phyloP scores from a whole-genome alignment of 2,797 vertebrate species.

The Acestrorhynchus altus region DNA sequence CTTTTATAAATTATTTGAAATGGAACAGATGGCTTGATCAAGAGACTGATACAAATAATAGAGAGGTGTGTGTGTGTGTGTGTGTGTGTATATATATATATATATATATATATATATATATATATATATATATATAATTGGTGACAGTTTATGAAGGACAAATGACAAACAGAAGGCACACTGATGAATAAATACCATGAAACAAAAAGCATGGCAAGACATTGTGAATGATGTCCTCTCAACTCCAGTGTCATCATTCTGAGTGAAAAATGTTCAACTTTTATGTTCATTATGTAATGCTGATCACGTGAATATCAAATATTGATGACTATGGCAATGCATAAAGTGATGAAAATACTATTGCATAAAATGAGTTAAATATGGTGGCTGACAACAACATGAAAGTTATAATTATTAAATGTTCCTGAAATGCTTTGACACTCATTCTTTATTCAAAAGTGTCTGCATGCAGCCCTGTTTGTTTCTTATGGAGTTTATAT shows the following conservation, averaged over 20 bases:
- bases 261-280: slow-evolving; percentile 51
- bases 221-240: slow-evolving; percentile 65
- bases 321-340: slow-evolving; percentile 59
- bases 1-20: slow-evolving; percentile 64
- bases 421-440: slow-evolving; percentile 56
- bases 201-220: slow-evolving; percentile 56
- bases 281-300: slow-evolving; percentile 65
- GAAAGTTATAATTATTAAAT: slow-evolving; percentile 71
- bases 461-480: background rate
- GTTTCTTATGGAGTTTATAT: no score
- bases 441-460: slow-evolving; percentile 13
- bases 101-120: background rate
- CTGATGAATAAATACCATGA: slow-evolving; percentile 41
- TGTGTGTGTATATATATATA: background rate
- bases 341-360: slow-evolving; percentile 64
- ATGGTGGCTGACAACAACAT: slow-evolving; percentile 74
- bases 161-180: background rate
- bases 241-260: slow-evolving; percentile 72
- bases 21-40: slow-evolving; percentile 41
- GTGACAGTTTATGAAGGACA: slow-evolving; percentile 16
- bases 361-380: slow-evolving; percentile 64
- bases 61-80: background rate
- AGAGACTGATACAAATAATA: slow-evolving; percentile 35
- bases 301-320: slow-evolving; percentile 67
- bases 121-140: background rate